Evolutionary conservation across 2,888 invertebrate genomes (phyloP).

Genomic region (Tinea pellionella): DNA sequence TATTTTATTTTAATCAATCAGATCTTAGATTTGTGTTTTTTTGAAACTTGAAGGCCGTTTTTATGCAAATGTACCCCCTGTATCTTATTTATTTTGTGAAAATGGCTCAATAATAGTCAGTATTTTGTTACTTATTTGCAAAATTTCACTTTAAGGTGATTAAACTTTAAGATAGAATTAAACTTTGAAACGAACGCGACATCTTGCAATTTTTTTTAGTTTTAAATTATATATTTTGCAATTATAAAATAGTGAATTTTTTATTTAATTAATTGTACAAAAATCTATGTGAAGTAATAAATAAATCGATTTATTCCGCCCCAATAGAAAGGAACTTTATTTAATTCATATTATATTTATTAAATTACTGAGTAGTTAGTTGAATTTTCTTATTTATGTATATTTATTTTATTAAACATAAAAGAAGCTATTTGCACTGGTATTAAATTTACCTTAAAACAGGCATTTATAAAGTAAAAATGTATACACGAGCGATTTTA

Average conservation of each 20-base stretch:
- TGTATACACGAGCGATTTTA: too few relatives aligned
- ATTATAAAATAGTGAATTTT: neutral
- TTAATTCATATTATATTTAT: neutral
- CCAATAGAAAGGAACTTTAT: neutral
- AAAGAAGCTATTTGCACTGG: too few relatives aligned
- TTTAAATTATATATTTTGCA: neutral
- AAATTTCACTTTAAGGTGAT: slow-evolving; percentile 48
- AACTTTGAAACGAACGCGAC: neutral
- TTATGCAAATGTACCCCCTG: neutral
- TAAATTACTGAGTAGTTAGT: neutral
- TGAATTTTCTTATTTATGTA: neutral
- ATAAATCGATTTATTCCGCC: neutral
- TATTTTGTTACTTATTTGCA: neutral
- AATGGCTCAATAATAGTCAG: neutral
- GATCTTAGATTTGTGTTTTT: neutral
- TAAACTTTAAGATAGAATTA: slow-evolving; percentile 58
- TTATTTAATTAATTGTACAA: neutral
- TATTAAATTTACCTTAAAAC: too few relatives aligned
- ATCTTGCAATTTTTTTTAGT: neutral
- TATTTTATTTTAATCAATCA: neutral
- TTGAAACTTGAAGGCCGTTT: neutral
- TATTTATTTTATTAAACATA: too few relatives aligned
- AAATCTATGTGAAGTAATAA: neutral
- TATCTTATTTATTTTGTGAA: too few relatives aligned
- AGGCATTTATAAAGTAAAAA: too few relatives aligned